phyloP scores from a whole-genome alignment of 23 tunicate species.

The Halocynthia aurantium region DNA sequence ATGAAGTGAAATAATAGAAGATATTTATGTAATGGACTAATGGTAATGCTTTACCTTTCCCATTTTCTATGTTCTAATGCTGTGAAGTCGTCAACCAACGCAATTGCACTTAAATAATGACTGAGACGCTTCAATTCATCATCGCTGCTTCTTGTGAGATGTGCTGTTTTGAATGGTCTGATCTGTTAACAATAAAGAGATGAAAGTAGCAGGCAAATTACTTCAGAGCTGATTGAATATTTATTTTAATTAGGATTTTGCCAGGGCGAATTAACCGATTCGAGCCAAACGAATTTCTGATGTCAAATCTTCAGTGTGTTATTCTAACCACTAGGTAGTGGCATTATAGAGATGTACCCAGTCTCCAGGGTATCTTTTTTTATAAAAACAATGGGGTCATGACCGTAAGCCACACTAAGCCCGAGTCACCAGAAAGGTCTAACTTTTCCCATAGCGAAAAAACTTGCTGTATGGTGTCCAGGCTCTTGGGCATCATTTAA shows the following conservation, averaged over 20 bases:
- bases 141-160: slow-evolving; percentile 43
- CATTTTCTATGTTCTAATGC: slow-evolving; percentile 50
- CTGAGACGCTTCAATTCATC: slow-evolving; percentile 37
- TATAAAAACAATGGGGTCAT: too few relatives aligned
- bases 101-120: slow-evolving; percentile 46
- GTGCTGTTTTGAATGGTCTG: slow-evolving; percentile 77
- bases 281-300: not conserved
- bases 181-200: slow-evolving; percentile 24
- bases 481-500: not conserved
- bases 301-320: not conserved
- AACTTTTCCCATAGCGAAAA: not conserved
- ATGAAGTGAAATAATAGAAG: too few relatives aligned
- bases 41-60: slow-evolving; percentile 20
- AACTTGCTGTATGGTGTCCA: not conserved
- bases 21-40: too few relatives aligned
- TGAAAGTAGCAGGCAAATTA: not conserved
- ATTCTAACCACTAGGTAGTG: too few relatives aligned
- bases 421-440: not conserved
- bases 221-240: too few relatives aligned
- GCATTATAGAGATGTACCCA: too few relatives aligned
- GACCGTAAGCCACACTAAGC: too few relatives aligned
- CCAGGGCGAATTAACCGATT: not conserved
- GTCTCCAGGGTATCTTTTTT: too few relatives aligned
- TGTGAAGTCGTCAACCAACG: slow-evolving; percentile 46
- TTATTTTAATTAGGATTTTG: too few relatives aligned